These are phyloP conservation scores for Euplagia quadripunctaria DNA, from an alignment of 2,888 invertebrate species.

Conservation along the genomic window DNA sequence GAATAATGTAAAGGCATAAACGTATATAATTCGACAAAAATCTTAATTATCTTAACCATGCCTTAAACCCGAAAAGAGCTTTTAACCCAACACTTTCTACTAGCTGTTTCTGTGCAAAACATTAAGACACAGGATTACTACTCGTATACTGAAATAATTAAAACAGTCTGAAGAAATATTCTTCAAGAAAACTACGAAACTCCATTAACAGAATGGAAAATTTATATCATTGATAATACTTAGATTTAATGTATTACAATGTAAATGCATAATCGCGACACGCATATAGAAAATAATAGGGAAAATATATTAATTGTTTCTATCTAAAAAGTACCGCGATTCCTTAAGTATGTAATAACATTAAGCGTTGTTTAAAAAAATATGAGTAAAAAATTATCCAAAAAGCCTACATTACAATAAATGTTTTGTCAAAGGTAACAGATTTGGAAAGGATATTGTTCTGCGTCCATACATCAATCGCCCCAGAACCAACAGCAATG, in stretches of 20 bases:
- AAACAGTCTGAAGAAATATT: neutral
- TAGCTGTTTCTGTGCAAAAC: neutral
- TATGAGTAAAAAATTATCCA: slow-evolving; percentile 7
- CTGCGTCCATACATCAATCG: too few species aligned
- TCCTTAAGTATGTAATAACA: slow-evolving; percentile 10
- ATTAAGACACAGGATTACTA: too few species aligned
- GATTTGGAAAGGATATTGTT: neutral
- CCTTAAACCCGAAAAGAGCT: neutral
- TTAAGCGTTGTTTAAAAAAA: slow-evolving; percentile 5
- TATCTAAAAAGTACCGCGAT: neutral
- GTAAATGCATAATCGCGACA: neutral
- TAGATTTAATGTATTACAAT: slow-evolving; percentile 4
- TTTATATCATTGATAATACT: neutral
- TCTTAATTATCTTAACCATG: neutral
- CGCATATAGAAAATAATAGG: slow-evolving; percentile 20
- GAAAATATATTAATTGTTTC: slow-evolving; percentile 9
- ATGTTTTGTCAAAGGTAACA: neutral
- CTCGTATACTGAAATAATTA: neutral
- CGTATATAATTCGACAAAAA: neutral
- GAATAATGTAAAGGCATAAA: too few species aligned
- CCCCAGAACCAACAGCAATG: too few species aligned
- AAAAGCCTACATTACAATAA: neutral
- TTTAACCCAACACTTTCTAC: neutral
- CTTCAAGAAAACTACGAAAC: neutral
- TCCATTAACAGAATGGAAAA: neutral